A percentile compares a stretch with the other conserved stretches of the same genome.
Conservation (phyloP, 2,888 invertebrate genomes). For the Epinotia ramella region DNA sequence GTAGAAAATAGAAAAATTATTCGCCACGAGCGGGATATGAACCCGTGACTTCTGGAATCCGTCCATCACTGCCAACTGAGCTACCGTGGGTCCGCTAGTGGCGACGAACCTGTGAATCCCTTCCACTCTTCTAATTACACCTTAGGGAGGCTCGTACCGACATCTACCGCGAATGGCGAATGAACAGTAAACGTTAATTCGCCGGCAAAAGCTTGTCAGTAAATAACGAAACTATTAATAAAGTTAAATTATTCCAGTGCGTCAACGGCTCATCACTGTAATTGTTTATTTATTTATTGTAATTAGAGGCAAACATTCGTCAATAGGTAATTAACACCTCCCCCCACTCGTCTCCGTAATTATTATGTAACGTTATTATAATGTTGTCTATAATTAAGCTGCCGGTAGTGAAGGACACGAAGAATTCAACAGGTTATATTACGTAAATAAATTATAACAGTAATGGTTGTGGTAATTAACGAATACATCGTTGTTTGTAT, state of each 20-base stretch:
- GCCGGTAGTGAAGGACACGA: not conserved
- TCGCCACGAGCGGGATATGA: too few relatives aligned
- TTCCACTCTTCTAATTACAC: too few relatives aligned
- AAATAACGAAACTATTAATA: not conserved
- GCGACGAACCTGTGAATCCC: too few relatives aligned
- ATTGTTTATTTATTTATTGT: constrained; percentile 21
- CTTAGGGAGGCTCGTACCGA: too few relatives aligned
- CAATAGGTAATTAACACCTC: constrained; percentile 8
- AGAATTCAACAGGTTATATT: constrained; percentile 3
- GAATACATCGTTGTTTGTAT: not conserved
- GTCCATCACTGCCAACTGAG: too few relatives aligned
- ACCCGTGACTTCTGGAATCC: too few relatives aligned
- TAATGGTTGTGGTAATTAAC: constrained; percentile 14
- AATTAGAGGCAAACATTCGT: constrained; percentile 18
- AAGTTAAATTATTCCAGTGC: not conserved
- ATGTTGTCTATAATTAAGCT: not conserved
- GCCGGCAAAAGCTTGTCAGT: not conserved
- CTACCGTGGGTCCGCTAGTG: too few relatives aligned
- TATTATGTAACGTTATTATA: too few relatives aligned
- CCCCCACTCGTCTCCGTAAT: not conserved
- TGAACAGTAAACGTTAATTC: too few relatives aligned
- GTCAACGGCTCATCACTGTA: constrained; percentile 10
- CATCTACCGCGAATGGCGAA: too few relatives aligned
- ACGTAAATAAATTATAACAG: constrained; percentile 13
- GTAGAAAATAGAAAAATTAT: too few relatives aligned